These are phyloP conservation scores for Philereme transversata DNA, from an alignment of 2,888 invertebrate genomes.

Conservation along the genomic window DNA sequence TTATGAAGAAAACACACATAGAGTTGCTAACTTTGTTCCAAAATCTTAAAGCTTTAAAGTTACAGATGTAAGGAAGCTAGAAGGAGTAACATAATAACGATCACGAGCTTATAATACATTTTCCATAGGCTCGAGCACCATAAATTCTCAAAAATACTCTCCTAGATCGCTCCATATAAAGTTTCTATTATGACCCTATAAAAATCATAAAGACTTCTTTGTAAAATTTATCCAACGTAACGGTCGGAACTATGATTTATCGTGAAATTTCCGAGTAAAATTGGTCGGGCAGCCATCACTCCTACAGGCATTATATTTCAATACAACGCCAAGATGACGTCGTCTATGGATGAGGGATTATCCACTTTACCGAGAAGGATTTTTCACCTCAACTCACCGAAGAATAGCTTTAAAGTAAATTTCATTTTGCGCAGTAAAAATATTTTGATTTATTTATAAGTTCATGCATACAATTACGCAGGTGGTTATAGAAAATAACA, in stretches of 20 bases:
- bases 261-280: conserved; percentile 26
- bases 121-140: too few relatives aligned
- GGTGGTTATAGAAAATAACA: conserved; percentile 26
- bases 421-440: conserved; percentile 40
- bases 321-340: conserved; percentile 47
- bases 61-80: not conserved
- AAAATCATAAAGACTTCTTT: conserved; percentile 7
- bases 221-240: conserved; percentile 11
- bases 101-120: too few relatives aligned
- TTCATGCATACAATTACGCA: conserved; percentile 20
- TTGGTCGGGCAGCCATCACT: conserved; percentile 32
- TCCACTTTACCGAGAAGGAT: conserved; percentile 65
- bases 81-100: too few relatives aligned
- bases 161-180: not conserved
- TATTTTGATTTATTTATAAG: conserved; percentile 36
- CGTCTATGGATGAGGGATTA: conserved; percentile 63
- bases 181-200: not conserved
- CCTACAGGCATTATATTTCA: conserved; percentile 46
- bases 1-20: conserved; percentile 18
- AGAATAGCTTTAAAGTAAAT: conserved; percentile 44
- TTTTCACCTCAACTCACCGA: conserved; percentile 50
- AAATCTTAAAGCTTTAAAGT: not conserved
- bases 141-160: not conserved
- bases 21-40: conserved; percentile 5
- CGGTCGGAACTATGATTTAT: conserved; percentile 24